Conservation (phyloP, 2,888 invertebrate species). For the Panzeria rudis region DNA sequence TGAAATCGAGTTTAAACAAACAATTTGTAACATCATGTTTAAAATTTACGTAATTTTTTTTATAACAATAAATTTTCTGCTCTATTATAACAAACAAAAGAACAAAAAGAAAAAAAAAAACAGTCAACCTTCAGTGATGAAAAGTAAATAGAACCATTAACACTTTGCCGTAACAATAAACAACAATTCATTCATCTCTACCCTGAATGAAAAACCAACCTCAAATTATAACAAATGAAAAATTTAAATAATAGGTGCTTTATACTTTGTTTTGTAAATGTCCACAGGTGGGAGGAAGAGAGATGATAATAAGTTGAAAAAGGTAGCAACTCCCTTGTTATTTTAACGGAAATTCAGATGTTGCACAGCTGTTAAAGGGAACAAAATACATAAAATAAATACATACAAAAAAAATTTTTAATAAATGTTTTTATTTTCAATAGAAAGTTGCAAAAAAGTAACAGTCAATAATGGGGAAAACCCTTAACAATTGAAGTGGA, state of each 20-base stretch:
- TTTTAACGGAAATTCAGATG: slow-evolving; percentile 45
- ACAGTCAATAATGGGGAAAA: slow-evolving; percentile 30
- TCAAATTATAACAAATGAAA: slow-evolving; percentile 66
- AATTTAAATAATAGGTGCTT: slow-evolving; percentile 56
- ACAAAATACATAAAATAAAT: slow-evolving; percentile 37
- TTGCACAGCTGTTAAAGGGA: slow-evolving; percentile 61
- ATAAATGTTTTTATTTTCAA: slow-evolving; percentile 55
- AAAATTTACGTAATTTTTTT: slow-evolving; percentile 51
- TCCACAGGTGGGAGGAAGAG: neutral
- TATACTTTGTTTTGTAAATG: slow-evolving; percentile 13
- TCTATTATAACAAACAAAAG: slow-evolving; percentile 28
- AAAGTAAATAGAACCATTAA: slow-evolving; percentile 68
- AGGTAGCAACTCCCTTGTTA: slow-evolving; percentile 43
- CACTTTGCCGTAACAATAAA: slow-evolving; percentile 59
- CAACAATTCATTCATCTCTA: slow-evolving; percentile 15
- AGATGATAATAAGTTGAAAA: slow-evolving; percentile 5
- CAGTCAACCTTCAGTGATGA: slow-evolving; percentile 59
- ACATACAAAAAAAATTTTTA: slow-evolving; percentile 43
- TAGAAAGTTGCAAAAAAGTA: slow-evolving; percentile 19
- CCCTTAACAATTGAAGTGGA: slow-evolving; percentile 50
- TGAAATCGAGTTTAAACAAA: slow-evolving; percentile 55
- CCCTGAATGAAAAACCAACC: slow-evolving; percentile 54
- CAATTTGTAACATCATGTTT: slow-evolving; percentile 44
- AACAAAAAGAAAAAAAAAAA: slow-evolving; percentile 13
- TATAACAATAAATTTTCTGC: slow-evolving; percentile 32